A percentile compares a stretch with the other conserved stretches of the same genome.
These are phyloP conservation scores for Drosophila testacea DNA, from an alignment of 2,888 invertebrate species.

Conservation along the genomic window DNA sequence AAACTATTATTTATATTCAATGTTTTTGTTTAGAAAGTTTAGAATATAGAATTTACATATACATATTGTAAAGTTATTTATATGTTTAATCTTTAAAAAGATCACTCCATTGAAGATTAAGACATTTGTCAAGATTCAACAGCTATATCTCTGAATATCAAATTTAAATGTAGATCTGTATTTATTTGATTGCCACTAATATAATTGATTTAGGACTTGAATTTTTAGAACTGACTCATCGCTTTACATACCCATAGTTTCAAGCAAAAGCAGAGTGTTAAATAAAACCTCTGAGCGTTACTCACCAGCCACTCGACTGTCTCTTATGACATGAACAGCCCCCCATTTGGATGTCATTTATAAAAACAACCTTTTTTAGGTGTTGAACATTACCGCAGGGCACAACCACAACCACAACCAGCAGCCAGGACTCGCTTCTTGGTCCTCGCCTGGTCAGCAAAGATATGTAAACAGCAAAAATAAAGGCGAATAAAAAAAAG, in stretches of 20 bases:
- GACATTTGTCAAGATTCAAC: too few species aligned
- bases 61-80: too few species aligned
- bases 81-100: too few species aligned
- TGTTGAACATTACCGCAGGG: slow-evolving; percentile 80
- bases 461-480: slow-evolving; percentile 65
- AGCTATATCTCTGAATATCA: too few species aligned
- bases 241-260: slow-evolving; percentile 5
- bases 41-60: too few species aligned
- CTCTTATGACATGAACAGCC: not conserved
- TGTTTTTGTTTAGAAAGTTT: too few species aligned
- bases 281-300: slow-evolving; percentile 7
- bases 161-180: too few species aligned
- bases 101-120: too few species aligned
- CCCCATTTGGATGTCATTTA: slow-evolving; percentile 36
- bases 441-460: slow-evolving; percentile 71
- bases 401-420: slow-evolving; percentile 59
- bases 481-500: slow-evolving; percentile 20
- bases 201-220: too few species aligned
- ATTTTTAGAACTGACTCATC: slow-evolving; percentile 11
- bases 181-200: too few species aligned
- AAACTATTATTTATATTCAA: too few species aligned
- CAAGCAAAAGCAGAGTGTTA: not conserved
- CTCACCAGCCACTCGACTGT: slow-evolving; percentile 7
- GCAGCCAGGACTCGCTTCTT: slow-evolving; percentile 47
- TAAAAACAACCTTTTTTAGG: slow-evolving; percentile 73